phyloP scores from a whole-genome alignment of 2,888 invertebrate genomes.

The Anthrax anthrax region DNA sequence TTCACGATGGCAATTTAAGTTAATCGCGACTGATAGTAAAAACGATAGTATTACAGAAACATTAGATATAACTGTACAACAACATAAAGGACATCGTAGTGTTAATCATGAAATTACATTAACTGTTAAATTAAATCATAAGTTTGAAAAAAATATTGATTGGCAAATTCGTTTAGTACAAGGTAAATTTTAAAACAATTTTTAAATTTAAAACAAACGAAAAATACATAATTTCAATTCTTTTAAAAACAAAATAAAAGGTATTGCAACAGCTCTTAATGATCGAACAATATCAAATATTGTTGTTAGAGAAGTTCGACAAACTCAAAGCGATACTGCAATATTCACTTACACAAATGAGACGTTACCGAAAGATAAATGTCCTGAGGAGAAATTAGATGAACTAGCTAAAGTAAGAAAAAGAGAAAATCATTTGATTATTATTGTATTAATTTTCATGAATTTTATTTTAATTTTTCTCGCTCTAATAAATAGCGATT shows the following conservation, averaged over 20 bases:
- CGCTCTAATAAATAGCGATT: constrained; percentile 26
- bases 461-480: not conserved
- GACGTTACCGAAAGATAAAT: constrained; percentile 60
- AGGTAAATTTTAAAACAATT: too few relatives aligned
- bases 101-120: constrained; percentile 72
- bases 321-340: constrained; percentile 35
- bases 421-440: too few relatives aligned
- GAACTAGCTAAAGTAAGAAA: constrained; percentile 45
- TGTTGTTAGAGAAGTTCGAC: constrained; percentile 31
- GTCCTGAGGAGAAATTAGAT: constrained; percentile 61
- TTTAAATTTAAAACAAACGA: not conserved
- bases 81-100: constrained; percentile 61
- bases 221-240: not conserved
- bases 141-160: constrained; percentile 53
- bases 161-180: constrained; percentile 62
- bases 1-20: constrained; percentile 64
- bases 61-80: constrained; percentile 66
- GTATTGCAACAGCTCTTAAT: constrained; percentile 35
- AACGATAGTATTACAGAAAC: constrained; percentile 56
- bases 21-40: constrained; percentile 68
- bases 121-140: constrained; percentile 48
- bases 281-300: constrained; percentile 20
- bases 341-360: constrained; percentile 66
- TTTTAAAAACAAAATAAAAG: constrained; percentile 13
- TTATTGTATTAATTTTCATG: constrained; percentile 5